Conservation (phyloP, 2,888 invertebrate species). For the Zeuzera pyrina region DNA sequence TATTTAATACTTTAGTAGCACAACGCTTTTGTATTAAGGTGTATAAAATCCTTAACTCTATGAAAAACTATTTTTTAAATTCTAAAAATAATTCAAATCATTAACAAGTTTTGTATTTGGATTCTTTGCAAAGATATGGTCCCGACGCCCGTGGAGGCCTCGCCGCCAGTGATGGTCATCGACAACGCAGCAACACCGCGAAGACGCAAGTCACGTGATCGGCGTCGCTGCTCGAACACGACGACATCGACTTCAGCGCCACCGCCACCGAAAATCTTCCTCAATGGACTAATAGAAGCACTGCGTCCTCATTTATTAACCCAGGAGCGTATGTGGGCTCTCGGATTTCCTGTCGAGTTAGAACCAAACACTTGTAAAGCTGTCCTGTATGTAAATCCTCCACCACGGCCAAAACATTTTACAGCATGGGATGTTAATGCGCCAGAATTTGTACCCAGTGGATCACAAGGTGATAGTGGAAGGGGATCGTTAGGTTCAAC, state of each 20-base stretch:
- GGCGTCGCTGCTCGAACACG: constrained; percentile 57
- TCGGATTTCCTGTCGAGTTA: constrained; percentile 82
- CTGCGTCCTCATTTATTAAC: constrained; percentile 76
- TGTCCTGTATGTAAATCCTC: constrained; percentile 74
- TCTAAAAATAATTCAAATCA: too few relatives aligned
- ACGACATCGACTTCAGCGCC: constrained; percentile 61
- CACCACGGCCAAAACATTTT: constrained; percentile 60
- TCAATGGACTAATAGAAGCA: constrained; percentile 69
- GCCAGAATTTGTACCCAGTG: constrained; percentile 76
- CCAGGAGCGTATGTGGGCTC: constrained; percentile 73
- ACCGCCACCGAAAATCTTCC: constrained; percentile 70
- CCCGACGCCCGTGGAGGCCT: too few relatives aligned
- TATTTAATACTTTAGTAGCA: too few relatives aligned
- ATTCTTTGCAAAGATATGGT: constrained; percentile 61
- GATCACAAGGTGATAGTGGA: constrained; percentile 68
- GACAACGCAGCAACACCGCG: constrained; percentile 56
- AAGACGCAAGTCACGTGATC: constrained; percentile 49
- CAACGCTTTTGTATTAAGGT: neutral
- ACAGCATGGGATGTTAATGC: constrained; percentile 77
- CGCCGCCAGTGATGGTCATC: too few relatives aligned
- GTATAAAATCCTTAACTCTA: too few relatives aligned
- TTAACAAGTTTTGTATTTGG: constrained; percentile 64
- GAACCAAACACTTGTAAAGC: constrained; percentile 74
- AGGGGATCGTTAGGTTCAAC: constrained; percentile 70
- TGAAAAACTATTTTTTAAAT: too few relatives aligned